Percentiles rank a stretch among this genome's conserved stretches.
Evolutionary conservation across 2,888 invertebrate species (phyloP).

Genomic region (Zelleria hepariella): DNA sequence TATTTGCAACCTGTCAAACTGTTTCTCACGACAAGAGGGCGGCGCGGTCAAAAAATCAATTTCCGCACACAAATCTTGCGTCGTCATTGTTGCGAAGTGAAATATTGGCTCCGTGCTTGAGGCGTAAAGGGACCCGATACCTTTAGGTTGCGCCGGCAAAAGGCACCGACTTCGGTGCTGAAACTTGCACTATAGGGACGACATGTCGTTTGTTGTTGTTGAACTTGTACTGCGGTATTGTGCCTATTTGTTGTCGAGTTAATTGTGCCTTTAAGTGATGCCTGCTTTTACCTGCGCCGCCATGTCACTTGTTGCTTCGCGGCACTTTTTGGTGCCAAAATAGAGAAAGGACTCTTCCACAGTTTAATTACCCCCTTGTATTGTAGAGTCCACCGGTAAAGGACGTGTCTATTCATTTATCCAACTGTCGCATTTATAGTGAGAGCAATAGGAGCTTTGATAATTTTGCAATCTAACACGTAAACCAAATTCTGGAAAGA

Average conservation of each 20-base stretch:
- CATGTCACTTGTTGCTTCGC: neutral
- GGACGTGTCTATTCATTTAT: neutral
- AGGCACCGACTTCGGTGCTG: conserved; percentile 50
- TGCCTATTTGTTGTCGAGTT: conserved; percentile 37
- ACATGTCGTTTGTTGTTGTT: conserved; percentile 47
- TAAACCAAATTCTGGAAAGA: too few relatives aligned
- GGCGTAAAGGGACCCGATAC: conserved; percentile 37
- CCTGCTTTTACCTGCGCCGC: conserved; percentile 10
- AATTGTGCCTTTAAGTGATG: conserved; percentile 35
- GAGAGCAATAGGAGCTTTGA: too few relatives aligned
- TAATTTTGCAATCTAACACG: too few relatives aligned
- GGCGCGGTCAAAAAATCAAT: conserved; percentile 58
- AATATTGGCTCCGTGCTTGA: conserved; percentile 48
- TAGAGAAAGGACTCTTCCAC: neutral
- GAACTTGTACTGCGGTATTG: conserved; percentile 42
- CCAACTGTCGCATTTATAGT: too few relatives aligned
- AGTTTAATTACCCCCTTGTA: neutral
- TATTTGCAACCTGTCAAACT: conserved; percentile 58
- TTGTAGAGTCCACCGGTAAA: neutral
- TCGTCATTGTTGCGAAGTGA: conserved; percentile 64
- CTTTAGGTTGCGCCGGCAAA: conserved; percentile 28
- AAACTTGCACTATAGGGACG: conserved; percentile 56
- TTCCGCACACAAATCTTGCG: conserved; percentile 69
- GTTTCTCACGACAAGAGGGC: conserved; percentile 47
- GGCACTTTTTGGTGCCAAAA: neutral